Base-by-base conservation (phyloP, 1,140 invertebrate species). In the Drosophila kurseongensis region DNA sequence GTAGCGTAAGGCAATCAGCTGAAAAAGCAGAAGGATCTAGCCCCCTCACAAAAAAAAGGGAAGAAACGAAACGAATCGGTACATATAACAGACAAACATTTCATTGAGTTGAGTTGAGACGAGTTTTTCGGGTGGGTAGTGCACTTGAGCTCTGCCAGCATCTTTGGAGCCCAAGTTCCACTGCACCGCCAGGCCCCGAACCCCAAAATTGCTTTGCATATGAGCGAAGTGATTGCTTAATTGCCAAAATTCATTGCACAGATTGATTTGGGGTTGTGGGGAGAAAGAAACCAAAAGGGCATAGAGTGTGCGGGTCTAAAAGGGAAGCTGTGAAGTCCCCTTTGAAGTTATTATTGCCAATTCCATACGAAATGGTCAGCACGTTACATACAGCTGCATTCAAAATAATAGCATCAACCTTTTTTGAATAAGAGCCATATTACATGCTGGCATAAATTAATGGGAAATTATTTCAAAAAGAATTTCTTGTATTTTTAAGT, bases 201-300 rank as follows among this genome's bases (percentile, higher is more conserved):
- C 27, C 2, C 27, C 16, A 35, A 40, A 32, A 47, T 16, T 54
- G 35, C 16, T 41, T 50, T 36, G 66, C 65, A 71, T 71, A 58
- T 58, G 65, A 50, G 52, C 41, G 14, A 71, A 72, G 67, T 72
- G 75, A 78, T 78, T 78, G 75, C 58, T 36, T 71, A 71, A 78
- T 71, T 78, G 66, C 75, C 51, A 63, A 78, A 78, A 71, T 78
- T 59, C 66, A 78, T 78, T 78, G 52, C 57, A 55, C 50, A 72
- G 68, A 72, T 71, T 72, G 52, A 71, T 45, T 8, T 27, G 13
- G 23, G 13, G 27, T 10, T 13, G 51, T 54, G 23, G 0, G 4
- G 4, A 45, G 8, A 16, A 35, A 51, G 16, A 35, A 4, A 1
- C n/a, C 7, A 48, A 14, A n/a, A 41, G 18, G 18, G 4, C 12